Conservation (phyloP, 2,113 vertebrate species). For the Catharus fuscescens region DNA sequence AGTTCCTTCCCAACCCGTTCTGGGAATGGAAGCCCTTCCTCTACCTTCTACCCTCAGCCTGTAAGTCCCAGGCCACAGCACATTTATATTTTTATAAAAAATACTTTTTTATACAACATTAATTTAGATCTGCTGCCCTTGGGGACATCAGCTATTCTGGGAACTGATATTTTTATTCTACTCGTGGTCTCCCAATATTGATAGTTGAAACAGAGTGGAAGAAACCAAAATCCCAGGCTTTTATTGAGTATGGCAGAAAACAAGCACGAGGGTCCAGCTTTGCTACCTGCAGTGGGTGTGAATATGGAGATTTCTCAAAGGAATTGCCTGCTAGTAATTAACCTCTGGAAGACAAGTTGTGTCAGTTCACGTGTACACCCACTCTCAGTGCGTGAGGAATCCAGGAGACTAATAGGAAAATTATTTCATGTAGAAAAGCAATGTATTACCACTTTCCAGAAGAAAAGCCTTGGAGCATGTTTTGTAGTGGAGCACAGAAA, state of each 20-base stretch:
- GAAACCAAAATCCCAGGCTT: background rate
- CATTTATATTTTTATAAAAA: accelerated
- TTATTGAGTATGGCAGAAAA: background rate
- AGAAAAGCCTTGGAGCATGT: background rate
- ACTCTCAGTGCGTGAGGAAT: background rate
- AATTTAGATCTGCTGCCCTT: background rate
- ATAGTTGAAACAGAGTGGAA: background rate
- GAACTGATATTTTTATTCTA: background rate
- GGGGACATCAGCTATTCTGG: background rate
- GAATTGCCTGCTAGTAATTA: background rate
- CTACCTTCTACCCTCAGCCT: background rate
- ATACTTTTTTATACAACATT: background rate
- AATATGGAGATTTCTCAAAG: background rate
- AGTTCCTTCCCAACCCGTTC: background rate
- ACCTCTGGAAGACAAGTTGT: background rate
- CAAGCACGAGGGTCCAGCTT: background rate
- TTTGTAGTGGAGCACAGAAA: background rate
- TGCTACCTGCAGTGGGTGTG: background rate
- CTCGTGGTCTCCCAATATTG: accelerated
- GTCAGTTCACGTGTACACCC: background rate
- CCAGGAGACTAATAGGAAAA: background rate
- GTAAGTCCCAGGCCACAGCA: background rate
- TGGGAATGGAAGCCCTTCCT: background rate
- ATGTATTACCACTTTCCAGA: background rate
- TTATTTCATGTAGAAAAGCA: background rate